These are phyloP conservation scores for Festucalex cinctus DNA, from an alignment of 2,113 vertebrate genomes.

Conservation along the genomic window DNA sequence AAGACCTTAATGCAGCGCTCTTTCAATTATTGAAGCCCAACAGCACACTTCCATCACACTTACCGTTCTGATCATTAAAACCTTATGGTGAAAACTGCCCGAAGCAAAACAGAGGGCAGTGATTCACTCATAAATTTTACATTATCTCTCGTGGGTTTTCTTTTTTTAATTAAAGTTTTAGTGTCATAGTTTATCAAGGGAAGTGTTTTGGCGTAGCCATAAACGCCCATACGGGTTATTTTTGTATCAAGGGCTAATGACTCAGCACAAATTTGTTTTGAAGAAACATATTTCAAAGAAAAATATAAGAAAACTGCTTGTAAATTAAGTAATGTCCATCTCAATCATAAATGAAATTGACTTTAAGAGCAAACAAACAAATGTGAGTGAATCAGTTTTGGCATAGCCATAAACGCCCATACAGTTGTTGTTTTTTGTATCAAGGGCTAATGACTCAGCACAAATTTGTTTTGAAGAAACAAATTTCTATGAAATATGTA, in stretches of 20 bases:
- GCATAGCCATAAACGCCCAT: constrained; percentile 4
- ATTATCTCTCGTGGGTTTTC: constrained; percentile 17
- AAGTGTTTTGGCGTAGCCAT: constrained; percentile 5
- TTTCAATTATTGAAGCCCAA: constrained; percentile 16
- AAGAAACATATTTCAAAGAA: not conserved
- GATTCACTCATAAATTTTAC: constrained; percentile 21
- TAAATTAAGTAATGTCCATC: too few relatives aligned
- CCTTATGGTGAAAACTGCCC: constrained; percentile 7
- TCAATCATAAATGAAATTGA: too few relatives aligned
- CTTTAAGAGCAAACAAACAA: too few relatives aligned
- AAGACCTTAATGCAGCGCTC: constrained; percentile 8
- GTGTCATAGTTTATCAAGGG: constrained; percentile 10
- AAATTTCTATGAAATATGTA: not conserved
- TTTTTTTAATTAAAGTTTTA: constrained; percentile 17
- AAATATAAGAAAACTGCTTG: constrained; percentile 8
- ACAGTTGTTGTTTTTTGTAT: constrained; percentile 4
- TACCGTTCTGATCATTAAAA: constrained; percentile 29
- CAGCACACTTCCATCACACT: constrained; percentile 12
- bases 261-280: not conserved
- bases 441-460: not conserved
- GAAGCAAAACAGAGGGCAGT: constrained; percentile 7
- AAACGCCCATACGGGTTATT: constrained; percentile 6
- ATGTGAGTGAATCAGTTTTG: not conserved
- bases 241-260: not conserved
- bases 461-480: constrained; percentile 3